Base-by-base conservation (phyloP, 2,113 vertebrate species). In the Xyliphius kryptos region DNA sequence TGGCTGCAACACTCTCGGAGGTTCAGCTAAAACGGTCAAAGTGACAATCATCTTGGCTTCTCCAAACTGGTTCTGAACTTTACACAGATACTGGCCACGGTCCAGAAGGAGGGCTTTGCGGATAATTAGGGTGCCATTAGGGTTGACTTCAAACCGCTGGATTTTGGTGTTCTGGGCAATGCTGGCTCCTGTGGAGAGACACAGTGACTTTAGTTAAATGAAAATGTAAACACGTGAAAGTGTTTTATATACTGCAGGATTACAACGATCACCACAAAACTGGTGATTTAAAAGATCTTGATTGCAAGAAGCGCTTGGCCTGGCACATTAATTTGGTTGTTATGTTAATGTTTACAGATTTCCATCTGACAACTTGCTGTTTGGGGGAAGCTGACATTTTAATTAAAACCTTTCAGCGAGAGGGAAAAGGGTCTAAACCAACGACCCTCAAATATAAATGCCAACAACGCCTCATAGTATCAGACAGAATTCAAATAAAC, bases 41-140 rank as follows among this genome's bases (percentile, higher is more conserved):
- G 76, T 56, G 56, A 89, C 61, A 1, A 73, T 49, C 77, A 77
- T 73, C 68, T 82, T 79, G 76, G 91, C 92, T 1, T 69, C 6
- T 0, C 94, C 93, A 2, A 91, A 83, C 26, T 82, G 73, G 69
- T 94, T 96, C 71, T 86, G 86, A 48, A 85, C 89, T 0, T 77
- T 86, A 74, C 95, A 97, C 58, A 89, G 40, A 77, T 95, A 97
- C 66, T 87, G 90, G 1, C 93, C 94, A 0, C 51, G 80, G 68
- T 97, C 95, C 19, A 84, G 79, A 6, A 83, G 76, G 2, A 91
- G 89, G 0, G 76, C 81, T 3, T 80, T 84, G 13, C 75, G 86
- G 63, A 97, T 91, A 72, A 87, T 58, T 1, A 97, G 75, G 0
- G 90, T 89, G 2, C 95, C 95, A 3, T 95, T 93, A 17, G 78